Base-by-base conservation (phyloP, 92 coral and sea anemone genomes). In the Actinernus sp. region DNA sequence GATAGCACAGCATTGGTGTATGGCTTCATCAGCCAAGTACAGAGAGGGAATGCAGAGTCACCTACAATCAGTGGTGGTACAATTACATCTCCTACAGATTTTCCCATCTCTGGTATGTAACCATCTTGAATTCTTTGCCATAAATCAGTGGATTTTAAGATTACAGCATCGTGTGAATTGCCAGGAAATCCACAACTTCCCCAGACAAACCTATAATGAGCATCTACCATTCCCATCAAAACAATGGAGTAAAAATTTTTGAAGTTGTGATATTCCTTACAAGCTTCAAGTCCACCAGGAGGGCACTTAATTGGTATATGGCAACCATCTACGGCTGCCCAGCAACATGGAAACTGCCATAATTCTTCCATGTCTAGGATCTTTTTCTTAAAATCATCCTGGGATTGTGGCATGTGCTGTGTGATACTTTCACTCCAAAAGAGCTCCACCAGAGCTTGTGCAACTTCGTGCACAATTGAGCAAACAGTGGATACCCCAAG, bases 401-500 rank as follows among this genome's bases (percentile, higher is more conserved):
- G 57, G 16, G 78, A 54, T 16, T 25, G 46, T 31, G 87, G 87
- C 73, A 70, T 69, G 38, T 21, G 46, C 45, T 52, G 17, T 19
- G 62, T 32, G 41, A 61, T 68, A 41, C 40, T 24, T 13, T 53
- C 55, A 23, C 31, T 62, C 87, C 81, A 61, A 23, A 73, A 21
- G 33, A 58, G 32, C 41, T 70, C 58, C n/a, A 78, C 54, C 27
- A 78, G 41, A 17, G 72, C 79, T 58, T 62, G 58, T 19, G 70
- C 70, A 25, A 78, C 79, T 56, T 77, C 84, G 13, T 73, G 4
- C 29, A 78, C 72, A 43, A 79, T 53, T 21, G 52, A 24, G 45
- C 76, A 55, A 56, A 73, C 61, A 2, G 88, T 81, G 19, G 81
- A 72, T 43, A 63, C 81, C 17, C 81, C 88, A 3, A 60, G 5